Conservation (phyloP, 2,888 invertebrate species). For the Oxyteleia sp. region DNA sequence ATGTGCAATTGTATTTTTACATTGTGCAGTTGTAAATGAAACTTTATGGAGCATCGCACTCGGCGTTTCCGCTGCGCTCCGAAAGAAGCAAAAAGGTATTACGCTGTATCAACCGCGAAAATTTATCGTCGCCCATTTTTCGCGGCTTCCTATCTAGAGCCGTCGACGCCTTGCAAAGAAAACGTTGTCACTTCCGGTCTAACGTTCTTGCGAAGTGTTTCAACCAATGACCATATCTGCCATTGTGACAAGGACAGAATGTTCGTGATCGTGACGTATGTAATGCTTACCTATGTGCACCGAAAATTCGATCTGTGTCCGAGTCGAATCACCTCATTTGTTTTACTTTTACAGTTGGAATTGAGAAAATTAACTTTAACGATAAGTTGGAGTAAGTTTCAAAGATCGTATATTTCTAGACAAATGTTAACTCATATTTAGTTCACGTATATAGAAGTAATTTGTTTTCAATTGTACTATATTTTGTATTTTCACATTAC, state of each 20-base stretch:
- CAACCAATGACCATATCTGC: conserved; percentile 33
- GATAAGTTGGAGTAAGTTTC: too few relatives aligned
- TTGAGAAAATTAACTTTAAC: too few relatives aligned
- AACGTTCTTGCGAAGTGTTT: conserved; percentile 49
- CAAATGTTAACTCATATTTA: too few relatives aligned
- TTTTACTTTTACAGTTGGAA: too few relatives aligned
- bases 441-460: too few relatives aligned
- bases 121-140: conserved; percentile 63
- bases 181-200: conserved; percentile 48
- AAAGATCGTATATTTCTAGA: too few relatives aligned
- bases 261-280: conserved; percentile 24
- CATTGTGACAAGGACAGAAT: conserved; percentile 23
- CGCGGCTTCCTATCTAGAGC: conserved; percentile 51
- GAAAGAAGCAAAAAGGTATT: conserved; percentile 60
- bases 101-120: conserved; percentile 61
- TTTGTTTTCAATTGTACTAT: too few relatives aligned
- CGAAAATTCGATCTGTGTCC: conserved; percentile 14
- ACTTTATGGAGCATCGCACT: conserved; percentile 51
- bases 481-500: too few relatives aligned
- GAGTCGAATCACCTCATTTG: not conserved
- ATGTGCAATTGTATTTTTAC: conserved; percentile 57
- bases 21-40: conserved; percentile 53
- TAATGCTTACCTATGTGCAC: conserved; percentile 16
- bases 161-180: conserved; percentile 45
- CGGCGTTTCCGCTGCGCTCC: conserved; percentile 36